These are phyloP conservation scores for Bubo bubo DNA, from an alignment of 2,113 vertebrate genomes.

Conservation along the genomic window DNA sequence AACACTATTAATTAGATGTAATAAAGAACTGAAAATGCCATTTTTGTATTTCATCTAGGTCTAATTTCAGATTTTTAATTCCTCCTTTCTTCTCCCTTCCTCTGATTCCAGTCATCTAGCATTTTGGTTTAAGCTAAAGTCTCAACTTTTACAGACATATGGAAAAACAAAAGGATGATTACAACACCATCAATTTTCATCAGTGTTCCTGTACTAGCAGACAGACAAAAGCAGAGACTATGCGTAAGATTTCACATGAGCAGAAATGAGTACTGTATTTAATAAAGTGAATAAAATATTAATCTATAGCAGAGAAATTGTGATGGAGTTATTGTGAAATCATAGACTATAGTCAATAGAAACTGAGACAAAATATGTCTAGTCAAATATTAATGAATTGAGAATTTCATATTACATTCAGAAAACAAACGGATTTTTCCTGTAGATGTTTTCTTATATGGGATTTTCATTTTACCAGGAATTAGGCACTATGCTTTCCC, in stretches of 20 bases:
- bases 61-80: background rate
- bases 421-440: background rate
- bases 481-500: background rate
- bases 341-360: background rate
- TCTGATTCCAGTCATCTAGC: background rate
- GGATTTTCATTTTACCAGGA: background rate
- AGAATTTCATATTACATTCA: background rate
- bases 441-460: background rate
- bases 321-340: background rate
- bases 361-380: background rate
- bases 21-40: background rate
- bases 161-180: background rate
- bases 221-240: background rate
- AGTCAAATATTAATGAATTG: background rate
- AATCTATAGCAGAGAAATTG: background rate
- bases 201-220: background rate
- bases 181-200: background rate
- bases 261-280: background rate
- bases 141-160: background rate
- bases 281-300: conserved; percentile 8
- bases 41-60: background rate
- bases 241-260: background rate
- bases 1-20: background rate
- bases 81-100: background rate
- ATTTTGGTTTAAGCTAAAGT: background rate